These are phyloP conservation scores for Haemorhous mexicanus DNA, from an alignment of 2,113 vertebrate genomes.

Conservation along the genomic window DNA sequence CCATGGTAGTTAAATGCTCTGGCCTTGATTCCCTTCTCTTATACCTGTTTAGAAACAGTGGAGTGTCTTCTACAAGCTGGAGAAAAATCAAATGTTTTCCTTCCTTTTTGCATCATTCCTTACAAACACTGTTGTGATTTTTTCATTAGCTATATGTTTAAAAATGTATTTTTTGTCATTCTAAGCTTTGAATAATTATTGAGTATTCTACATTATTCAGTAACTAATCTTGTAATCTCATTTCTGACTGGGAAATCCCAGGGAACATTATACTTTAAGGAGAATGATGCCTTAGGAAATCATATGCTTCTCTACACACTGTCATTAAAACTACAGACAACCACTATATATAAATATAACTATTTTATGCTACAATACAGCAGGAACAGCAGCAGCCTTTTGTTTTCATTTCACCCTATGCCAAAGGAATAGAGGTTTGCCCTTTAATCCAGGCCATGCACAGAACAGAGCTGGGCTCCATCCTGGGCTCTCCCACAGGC, in stretches of 20 bases:
- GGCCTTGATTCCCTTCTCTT: neutral
- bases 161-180: neutral
- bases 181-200: neutral
- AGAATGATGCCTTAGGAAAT: neutral
- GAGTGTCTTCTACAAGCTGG: neutral
- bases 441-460: neutral
- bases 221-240: neutral
- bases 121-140: neutral
- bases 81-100: neutral
- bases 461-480: neutral
- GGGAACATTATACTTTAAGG: neutral
- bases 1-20: neutral
- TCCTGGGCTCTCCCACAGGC: neutral
- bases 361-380: neutral
- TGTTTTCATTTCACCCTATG: neutral
- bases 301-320: neutral
- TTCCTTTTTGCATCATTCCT: neutral
- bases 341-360: neutral
- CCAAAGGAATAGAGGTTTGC: neutral
- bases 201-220: neutral
- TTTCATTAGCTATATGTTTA: neutral
- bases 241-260: neutral
- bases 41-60: neutral
- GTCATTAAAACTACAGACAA: neutral
- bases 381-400: neutral